Percentiles rank a stretch among this genome's conserved stretches.
These are phyloP conservation scores for Galeruca laticollis DNA, from an alignment of 2,888 invertebrate species.

Conservation along the genomic window DNA sequence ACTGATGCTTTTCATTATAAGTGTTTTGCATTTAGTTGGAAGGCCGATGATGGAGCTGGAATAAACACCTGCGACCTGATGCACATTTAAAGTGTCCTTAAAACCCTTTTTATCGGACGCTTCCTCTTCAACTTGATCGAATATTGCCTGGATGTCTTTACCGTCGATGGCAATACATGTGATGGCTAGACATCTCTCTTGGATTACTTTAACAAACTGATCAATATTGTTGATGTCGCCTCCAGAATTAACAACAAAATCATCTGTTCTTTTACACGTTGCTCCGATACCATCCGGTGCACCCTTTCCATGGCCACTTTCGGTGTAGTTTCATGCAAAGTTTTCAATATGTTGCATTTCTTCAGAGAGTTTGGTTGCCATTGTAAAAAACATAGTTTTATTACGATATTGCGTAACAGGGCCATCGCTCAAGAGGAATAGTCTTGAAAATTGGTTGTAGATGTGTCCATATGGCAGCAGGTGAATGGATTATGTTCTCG, in stretches of 20 bases:
- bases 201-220: slow-evolving; percentile 46
- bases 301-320: slow-evolving; percentile 50
- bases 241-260: slow-evolving; percentile 55
- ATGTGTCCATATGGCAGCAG: slow-evolving; percentile 43
- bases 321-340: slow-evolving; percentile 53
- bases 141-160: slow-evolving; percentile 45
- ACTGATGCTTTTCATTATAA: slow-evolving; percentile 32
- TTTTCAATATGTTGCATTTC: slow-evolving; percentile 49
- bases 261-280: slow-evolving; percentile 58
- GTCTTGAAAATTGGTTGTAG: slow-evolving; percentile 49
- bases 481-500: slow-evolving; percentile 53
- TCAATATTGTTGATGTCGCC: slow-evolving; percentile 54
- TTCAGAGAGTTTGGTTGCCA: slow-evolving; percentile 52
- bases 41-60: slow-evolving; percentile 14
- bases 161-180: slow-evolving; percentile 44
- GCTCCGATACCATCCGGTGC: slow-evolving; percentile 59
- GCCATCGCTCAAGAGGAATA: slow-evolving; percentile 57
- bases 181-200: slow-evolving; percentile 46
- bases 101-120: slow-evolving; percentile 25
- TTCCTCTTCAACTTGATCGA: slow-evolving; percentile 23
- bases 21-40: slow-evolving; percentile 2
- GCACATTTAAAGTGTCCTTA: slow-evolving; percentile 32
- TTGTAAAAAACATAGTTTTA: slow-evolving; percentile 18
- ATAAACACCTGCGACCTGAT: slow-evolving; percentile 35
- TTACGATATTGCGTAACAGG: slow-evolving; percentile 47